phyloP scores from a whole-genome alignment of 2,113 vertebrate genomes.

The Oryzias celebensis region DNA sequence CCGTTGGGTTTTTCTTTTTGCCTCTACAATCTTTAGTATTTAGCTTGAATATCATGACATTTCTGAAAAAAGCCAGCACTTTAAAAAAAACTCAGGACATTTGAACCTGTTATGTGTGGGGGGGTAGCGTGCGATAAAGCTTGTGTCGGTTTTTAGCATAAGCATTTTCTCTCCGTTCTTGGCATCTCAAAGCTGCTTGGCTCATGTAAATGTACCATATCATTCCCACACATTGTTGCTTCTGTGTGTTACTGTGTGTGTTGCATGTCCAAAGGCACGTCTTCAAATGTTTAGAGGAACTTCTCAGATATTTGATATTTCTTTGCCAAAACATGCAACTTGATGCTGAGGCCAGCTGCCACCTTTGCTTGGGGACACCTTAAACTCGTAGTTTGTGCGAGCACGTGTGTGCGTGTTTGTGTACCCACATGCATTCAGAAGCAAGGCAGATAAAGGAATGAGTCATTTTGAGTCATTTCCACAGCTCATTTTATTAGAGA shows the following conservation, averaged over 20 bases:
- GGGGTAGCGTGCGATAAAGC: constrained; percentile 5
- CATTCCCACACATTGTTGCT: constrained; percentile 8
- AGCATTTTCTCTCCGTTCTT: constrained; percentile 7
- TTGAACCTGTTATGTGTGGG: constrained; percentile 2
- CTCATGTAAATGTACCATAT: constrained; percentile 17
- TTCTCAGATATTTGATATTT: constrained; percentile 73
- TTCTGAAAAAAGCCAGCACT: constrained; percentile 29
- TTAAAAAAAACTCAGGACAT: constrained; percentile 26
- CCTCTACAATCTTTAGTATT: constrained; percentile 18
- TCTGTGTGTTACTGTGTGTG: neutral
- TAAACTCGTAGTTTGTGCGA: constrained; percentile 33
- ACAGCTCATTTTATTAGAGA: constrained; percentile 30
- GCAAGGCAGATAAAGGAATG: neutral
- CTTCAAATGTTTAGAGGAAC: constrained; percentile 53
- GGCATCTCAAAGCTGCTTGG: constrained; percentile 12
- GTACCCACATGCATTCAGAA: neutral
- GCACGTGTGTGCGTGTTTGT: constrained; percentile 15
- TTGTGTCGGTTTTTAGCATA: constrained; percentile 16
- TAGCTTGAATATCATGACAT: constrained; percentile 36
- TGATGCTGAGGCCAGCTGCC: constrained; percentile 52
- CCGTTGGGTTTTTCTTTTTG: neutral
- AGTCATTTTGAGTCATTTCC: constrained; percentile 56
- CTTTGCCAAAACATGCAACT: constrained; percentile 40
- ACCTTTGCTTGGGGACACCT: constrained; percentile 51
- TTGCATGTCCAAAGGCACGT: constrained; percentile 20